A percentile compares a stretch with the other conserved stretches of the same genome.
Conservation (phyloP, 1,140 invertebrate genomes). For the Drosophila grimshawi region DNA sequence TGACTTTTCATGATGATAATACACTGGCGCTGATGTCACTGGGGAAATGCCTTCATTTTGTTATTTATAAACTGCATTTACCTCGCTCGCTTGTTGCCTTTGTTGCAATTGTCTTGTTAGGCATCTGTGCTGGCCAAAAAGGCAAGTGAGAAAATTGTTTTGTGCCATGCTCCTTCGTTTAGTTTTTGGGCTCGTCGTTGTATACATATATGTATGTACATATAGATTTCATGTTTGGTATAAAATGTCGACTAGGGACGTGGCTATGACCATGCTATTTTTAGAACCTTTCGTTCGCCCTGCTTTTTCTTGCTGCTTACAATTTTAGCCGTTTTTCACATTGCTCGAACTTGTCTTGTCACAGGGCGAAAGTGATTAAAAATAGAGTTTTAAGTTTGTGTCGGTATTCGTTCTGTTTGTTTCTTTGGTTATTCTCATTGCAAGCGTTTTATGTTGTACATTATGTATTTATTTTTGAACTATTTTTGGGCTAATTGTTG, state of each 20-base stretch:
- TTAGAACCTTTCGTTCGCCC: slow-evolving; percentile 57
- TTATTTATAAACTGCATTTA: slow-evolving; percentile 76
- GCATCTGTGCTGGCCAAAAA: slow-evolving; percentile 13
- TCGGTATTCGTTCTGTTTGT: slow-evolving; percentile 8
- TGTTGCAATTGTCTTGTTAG: slow-evolving; percentile 52
- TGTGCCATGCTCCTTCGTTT: slow-evolving; percentile 5
- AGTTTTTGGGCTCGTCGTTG: slow-evolving; percentile 1
- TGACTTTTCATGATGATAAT: slow-evolving; percentile 46
- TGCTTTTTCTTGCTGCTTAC: slow-evolving; percentile 68
- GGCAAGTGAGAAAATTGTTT: slow-evolving; percentile 2
- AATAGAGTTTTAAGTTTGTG: slow-evolving; percentile 62
- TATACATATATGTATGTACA: slow-evolving; percentile 29
- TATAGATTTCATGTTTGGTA: slow-evolving; percentile 57
- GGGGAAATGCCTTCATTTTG: slow-evolving; percentile 72
- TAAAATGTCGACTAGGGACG: slow-evolving; percentile 55
- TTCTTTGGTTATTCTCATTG: slow-evolving; percentile 10
- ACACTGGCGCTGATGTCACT: slow-evolving; percentile 70
- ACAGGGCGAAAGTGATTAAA: slow-evolving; percentile 63
- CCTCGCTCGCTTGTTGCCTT: slow-evolving; percentile 26
- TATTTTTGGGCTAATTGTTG: slow-evolving; percentile 2
- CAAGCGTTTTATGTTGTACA: neutral
- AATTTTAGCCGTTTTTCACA: slow-evolving; percentile 61
- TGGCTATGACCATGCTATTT: slow-evolving; percentile 46
- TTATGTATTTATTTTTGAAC: slow-evolving; percentile 13
- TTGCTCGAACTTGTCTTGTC: slow-evolving; percentile 75